Base-by-base conservation (phyloP, 2,113 vertebrate genomes). In the Misgurnus mizolepis region DNA sequence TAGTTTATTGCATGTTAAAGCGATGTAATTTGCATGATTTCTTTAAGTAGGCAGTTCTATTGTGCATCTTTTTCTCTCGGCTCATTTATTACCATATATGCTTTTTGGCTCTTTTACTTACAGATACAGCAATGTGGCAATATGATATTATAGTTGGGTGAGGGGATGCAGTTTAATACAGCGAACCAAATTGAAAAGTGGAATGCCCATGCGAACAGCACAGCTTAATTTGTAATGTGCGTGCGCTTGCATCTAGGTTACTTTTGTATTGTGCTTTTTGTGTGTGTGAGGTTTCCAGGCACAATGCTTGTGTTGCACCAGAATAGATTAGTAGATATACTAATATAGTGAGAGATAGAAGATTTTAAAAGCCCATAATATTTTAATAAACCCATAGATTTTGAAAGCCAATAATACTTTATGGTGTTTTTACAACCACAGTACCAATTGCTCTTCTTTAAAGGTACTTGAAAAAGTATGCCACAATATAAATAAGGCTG, bases 11-110 rank as follows among this genome's bases (percentile, higher is more conserved):
- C 61, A 80, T 66, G 79, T 74, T 78, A 80, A 39, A 41, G 61
- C 50, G 7, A n/a, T 18, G 45, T 68, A 56, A 85, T 86, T 83
- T 86, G 75, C 84, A 82, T 85, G 62, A 53, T 75, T 79, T 69
- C 55, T 68, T 56, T 17, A 75, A 84, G 18, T 82, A 53, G 62
- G 80, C 80, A 66, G 18, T 76, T 65, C 49, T 76, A 18, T 76
- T 69, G 53, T 75, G 41, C 41, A 39, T 18, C 67, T 47, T 70
- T 22, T 27, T 4, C 22, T 50, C 67, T 70, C 27, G 9, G 43
- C 80, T 82, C 60, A 70, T 85, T 71, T 55, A 81, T 84, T 80
- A 81, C 55, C 2, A 12, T n/a, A 0, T 47, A 22, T 27, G 40
- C 61, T 65, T 7, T 22, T 66, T 74, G 43, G 22, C 60, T 34